Conservation (phyloP, 1,140 invertebrate genomes). For the Drosophila bocki region DNA sequence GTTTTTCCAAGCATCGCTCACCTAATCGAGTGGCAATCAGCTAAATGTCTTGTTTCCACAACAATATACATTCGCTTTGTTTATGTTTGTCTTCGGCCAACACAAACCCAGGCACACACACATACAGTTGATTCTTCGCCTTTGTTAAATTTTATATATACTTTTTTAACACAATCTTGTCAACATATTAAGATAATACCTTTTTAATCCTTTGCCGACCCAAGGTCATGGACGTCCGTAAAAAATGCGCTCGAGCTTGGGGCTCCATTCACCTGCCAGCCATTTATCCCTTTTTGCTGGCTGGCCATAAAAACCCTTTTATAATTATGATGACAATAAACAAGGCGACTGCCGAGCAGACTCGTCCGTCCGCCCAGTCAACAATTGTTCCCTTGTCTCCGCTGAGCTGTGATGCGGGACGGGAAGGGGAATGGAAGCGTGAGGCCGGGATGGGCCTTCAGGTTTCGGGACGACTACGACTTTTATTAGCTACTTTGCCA, state of each 20-base stretch:
- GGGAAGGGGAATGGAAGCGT: not conserved
- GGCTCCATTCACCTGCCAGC: slow-evolving; percentile 59
- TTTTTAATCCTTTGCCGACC: slow-evolving; percentile 82
- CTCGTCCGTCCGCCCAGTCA: slow-evolving; percentile 22
- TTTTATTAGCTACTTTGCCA: slow-evolving; percentile 80
- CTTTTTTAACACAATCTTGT: slow-evolving; percentile 71
- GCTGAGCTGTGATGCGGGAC: slow-evolving; percentile 28
- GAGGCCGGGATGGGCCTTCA: not conserved
- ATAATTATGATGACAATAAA: slow-evolving; percentile 83
- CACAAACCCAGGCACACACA: slow-evolving; percentile 1
- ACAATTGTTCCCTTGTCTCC: slow-evolving; percentile 48
- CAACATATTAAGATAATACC: slow-evolving; percentile 82
- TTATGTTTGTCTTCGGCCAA: slow-evolving; percentile 32
- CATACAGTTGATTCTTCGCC: slow-evolving; percentile 3
- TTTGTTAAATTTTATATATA: slow-evolving; percentile 11
- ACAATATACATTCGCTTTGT: slow-evolving; percentile 38
- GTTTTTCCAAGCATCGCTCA: slow-evolving; percentile 28
- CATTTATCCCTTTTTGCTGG: slow-evolving; percentile 68
- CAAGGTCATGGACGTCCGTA: slow-evolving; percentile 61
- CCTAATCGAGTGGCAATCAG: slow-evolving; percentile 49
- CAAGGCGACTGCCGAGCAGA: slow-evolving; percentile 48
- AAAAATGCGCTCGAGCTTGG: slow-evolving; percentile 30
- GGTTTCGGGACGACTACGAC: slow-evolving; percentile 46
- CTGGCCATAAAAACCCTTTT: slow-evolving; percentile 77
- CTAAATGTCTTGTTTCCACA: slow-evolving; percentile 48